These are phyloP conservation scores for Torymus auratus DNA, from an alignment of 2,888 invertebrate species.

Conservation along the genomic window DNA sequence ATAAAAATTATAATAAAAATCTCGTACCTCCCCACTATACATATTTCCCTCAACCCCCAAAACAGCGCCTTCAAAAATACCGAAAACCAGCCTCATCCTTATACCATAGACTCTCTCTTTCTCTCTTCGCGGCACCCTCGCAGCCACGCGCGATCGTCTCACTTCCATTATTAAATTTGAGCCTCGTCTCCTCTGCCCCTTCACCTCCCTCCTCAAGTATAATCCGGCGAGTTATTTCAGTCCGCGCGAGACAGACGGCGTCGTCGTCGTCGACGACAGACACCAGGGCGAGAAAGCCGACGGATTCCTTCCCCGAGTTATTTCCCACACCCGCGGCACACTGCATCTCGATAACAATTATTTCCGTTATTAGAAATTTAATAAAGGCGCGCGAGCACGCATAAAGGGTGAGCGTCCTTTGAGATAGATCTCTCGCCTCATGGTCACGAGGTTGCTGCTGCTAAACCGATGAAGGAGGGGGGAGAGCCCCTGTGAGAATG, in stretches of 20 bases:
- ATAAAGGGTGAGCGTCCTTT: constrained; percentile 47
- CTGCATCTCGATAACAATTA: constrained; percentile 71
- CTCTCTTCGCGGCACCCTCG: too few relatives aligned
- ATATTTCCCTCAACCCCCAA: too few relatives aligned
- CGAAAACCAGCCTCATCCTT: too few relatives aligned
- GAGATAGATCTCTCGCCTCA: constrained; percentile 38
- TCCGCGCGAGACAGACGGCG: constrained; percentile 25
- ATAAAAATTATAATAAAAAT: too few relatives aligned
- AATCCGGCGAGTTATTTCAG: constrained; percentile 56
- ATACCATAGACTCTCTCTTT: too few relatives aligned
- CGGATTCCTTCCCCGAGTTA: constrained; percentile 53
- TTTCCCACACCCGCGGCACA: constrained; percentile 26
- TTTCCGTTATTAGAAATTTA: constrained; percentile 75
- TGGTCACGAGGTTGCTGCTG: constrained; percentile 35
- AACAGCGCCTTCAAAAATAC: too few relatives aligned
- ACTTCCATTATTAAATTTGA: constrained; percentile 51
- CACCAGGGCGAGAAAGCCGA: not conserved
- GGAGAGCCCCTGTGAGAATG: too few relatives aligned
- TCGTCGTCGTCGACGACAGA: too few relatives aligned
- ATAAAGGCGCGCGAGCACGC: constrained; percentile 64
- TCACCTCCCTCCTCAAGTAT: not conserved
- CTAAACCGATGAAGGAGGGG: too few relatives aligned
- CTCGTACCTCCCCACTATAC: too few relatives aligned
- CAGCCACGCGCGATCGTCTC: not conserved
- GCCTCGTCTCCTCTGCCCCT: constrained; percentile 6